Conservation (phyloP, 2,797 vertebrate genomes). For the Brachyrhaphis roseni region DNA sequence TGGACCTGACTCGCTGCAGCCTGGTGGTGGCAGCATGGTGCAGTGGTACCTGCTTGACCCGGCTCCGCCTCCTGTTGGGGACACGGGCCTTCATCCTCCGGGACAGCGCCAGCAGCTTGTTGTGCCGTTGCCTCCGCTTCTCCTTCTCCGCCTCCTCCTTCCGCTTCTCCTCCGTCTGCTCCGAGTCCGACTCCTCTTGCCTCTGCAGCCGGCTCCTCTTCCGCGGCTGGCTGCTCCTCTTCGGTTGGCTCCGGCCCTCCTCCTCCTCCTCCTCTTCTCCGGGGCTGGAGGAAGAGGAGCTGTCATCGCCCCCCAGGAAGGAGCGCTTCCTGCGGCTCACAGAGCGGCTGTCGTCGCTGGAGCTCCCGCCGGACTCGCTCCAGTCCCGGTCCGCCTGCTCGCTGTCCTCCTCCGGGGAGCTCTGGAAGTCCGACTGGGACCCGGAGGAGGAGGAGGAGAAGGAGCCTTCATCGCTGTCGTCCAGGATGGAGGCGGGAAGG, state of each 20-base stretch:
- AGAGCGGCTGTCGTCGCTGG: slow-evolving; percentile 74
- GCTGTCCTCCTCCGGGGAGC: slow-evolving; percentile 64
- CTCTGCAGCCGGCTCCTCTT: slow-evolving; percentile 71
- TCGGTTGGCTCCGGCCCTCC: slow-evolving; percentile 28
- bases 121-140: slow-evolving; percentile 74
- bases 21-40: no score
- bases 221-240: slow-evolving; percentile 55
- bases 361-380: slow-evolving; percentile 63
- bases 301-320: slow-evolving; percentile 67
- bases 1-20: no score
- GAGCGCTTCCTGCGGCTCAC: slow-evolving; percentile 73
- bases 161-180: slow-evolving; percentile 57
- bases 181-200: slow-evolving; percentile 75
- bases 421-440: slow-evolving; percentile 68
- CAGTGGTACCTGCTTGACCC: slow-evolving; percentile 61
- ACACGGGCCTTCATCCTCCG: slow-evolving; percentile 75
- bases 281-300: slow-evolving; percentile 64
- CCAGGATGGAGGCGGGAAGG: slow-evolving; percentile 74
- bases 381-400: slow-evolving; percentile 47
- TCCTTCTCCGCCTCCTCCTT: slow-evolving; percentile 68
- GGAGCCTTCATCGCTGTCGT: slow-evolving; percentile 80
- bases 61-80: slow-evolving; percentile 62
- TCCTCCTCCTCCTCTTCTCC: slow-evolving; percentile 22
- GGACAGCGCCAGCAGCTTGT: slow-evolving; percentile 76
- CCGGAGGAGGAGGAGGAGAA: slow-evolving; percentile 71